phyloP scores from a whole-genome alignment of 2,797 vertebrate species.

The Brachyalestes nurse region DNA sequence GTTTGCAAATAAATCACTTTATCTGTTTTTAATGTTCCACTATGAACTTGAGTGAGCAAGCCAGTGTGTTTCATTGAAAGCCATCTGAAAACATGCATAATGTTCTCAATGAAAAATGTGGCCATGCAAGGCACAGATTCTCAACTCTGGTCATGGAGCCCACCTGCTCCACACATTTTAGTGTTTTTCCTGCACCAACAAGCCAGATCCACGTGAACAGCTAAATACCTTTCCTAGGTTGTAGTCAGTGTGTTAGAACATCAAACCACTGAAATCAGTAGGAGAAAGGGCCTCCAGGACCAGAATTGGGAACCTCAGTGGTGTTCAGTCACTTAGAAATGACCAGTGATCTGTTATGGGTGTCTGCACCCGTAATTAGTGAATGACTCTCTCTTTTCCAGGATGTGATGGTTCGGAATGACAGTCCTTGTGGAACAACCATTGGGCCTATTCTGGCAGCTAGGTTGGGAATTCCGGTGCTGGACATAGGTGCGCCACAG shows the following conservation, averaged over 20 bases:
- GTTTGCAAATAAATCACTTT: neutral
- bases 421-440: constrained; percentile 90
- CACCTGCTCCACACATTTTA: too few species aligned
- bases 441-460: constrained; percentile 94
- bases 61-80: neutral
- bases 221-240: too few species aligned
- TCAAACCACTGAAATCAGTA: too few species aligned
- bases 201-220: too few species aligned
- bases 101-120: neutral
- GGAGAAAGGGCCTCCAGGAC: too few species aligned
- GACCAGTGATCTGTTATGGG: neutral
- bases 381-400: constrained; percentile 58
- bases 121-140: neutral
- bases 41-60: neutral
- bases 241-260: too few species aligned
- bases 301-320: too few species aligned
- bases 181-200: too few species aligned
- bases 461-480: constrained; percentile 89
- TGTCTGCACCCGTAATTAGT: neutral
- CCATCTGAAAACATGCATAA: neutral
- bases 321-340: too few species aligned
- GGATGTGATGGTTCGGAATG: constrained; percentile 97
- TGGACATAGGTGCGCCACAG: constrained; percentile 91
- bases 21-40: neutral
- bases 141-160: too few species aligned